These are phyloP conservation scores for Rattus norvegicus DNA, from an alignment of 2,113 vertebrate species.

Conservation along the genomic window GRCr8 NC_086020.1:228610501-228611000, in stretches of 20 bases:
- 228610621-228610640: not conserved
- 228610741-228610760: not conserved
- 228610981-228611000: not conserved
- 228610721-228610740: not conserved
- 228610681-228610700: not conserved
- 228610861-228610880: not conserved
- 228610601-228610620: accelerated
- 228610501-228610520: not conserved
- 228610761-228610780: not conserved
- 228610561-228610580: not conserved
- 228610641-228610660: not conserved
- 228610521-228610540: too few relatives aligned
- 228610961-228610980: not conserved
- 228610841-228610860: not conserved
- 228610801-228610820: too few relatives aligned
- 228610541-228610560: not conserved
- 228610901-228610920: not conserved
- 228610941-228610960: not conserved
- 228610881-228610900: not conserved
- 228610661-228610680: not conserved
- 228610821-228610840: not conserved
- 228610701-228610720: not conserved
- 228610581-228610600: not conserved
- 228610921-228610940: not conserved
- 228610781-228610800: not conserved